Evolutionary conservation across 2,113 vertebrate species (phyloP), one percentile per base, ranked within the genome.

Genomic region (Tauraco erythrolophus): DNA sequence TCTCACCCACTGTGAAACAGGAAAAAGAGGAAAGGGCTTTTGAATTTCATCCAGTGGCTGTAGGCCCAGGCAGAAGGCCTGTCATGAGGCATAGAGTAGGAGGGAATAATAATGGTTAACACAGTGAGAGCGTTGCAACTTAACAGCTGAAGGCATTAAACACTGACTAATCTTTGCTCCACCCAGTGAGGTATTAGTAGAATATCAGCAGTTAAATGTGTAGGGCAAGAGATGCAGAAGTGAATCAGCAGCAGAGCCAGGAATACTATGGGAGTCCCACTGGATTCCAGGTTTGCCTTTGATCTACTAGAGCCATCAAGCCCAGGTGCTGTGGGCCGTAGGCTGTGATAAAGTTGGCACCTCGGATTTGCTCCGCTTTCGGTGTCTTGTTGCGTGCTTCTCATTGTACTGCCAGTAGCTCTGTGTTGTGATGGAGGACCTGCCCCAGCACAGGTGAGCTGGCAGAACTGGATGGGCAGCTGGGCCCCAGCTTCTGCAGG

Each of bases 21-120:
- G 58, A 86, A 80, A 82, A 92, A 83, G 90, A 90, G 41, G 66
- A 86, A 70, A 46, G 51, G 37, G 66, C n/a, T 88, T 92, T 57
- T 25, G 50, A 80, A 66, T 86, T 80, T 58, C 54, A 23, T 33
- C 10, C 35, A 15, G 65, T 18, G 77, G 39, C 64, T 62, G 4
- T 46, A 65, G 68, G 28, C 27, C 37, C 50, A 11, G 80, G 76
- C 76, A 48, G 45, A 83, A 25, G 65, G 3, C 58, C 39, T 86
- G 48, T 70, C 43, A 28, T 37, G 51, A 91, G 76, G 56, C 75
- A 9, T 16, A 6, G 58, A 57, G 66, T 37, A 79, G 92, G 92
- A 84, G 70, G 80, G 48, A 72, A n/a, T 68, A 60, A 91, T 48
- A 24, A 56, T 74, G 84, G 69, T 61, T 53, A 71, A 50, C 16